phyloP scores from a whole-genome alignment of 2,888 invertebrate species.

The Catocala sponsa region DNA sequence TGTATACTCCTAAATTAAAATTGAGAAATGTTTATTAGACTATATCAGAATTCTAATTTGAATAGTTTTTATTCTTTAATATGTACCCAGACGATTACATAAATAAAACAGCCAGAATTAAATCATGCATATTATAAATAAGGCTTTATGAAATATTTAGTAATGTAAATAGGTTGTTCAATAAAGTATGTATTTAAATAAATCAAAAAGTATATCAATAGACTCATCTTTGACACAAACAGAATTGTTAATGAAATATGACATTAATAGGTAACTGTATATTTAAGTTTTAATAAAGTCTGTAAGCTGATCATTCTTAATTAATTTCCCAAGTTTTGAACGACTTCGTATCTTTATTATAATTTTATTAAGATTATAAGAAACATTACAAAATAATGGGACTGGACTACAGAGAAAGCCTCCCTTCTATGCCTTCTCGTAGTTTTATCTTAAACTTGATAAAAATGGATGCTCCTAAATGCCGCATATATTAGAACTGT shows the following conservation, averaged over 20 bases:
- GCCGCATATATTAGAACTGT: neutral
- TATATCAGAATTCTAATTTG: no score
- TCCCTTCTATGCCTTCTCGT: neutral
- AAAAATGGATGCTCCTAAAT: neutral
- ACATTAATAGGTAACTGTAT: slow-evolving; percentile 17
- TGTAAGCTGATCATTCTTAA: slow-evolving; percentile 37
- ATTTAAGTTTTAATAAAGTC: slow-evolving; percentile 26
- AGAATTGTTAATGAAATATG: slow-evolving; percentile 19
- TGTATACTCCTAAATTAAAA: no score
- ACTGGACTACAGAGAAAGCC: slow-evolving; percentile 1
- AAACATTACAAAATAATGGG: slow-evolving; percentile 15
- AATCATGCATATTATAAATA: no score
- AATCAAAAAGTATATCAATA: neutral
- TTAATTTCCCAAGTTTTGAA: slow-evolving; percentile 42
- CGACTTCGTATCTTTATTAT: slow-evolving; percentile 42
- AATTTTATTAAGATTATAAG: slow-evolving; percentile 37
- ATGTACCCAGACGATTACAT: no score
- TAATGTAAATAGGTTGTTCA: no score
- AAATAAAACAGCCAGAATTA: no score
- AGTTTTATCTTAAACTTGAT: slow-evolving; percentile 5
- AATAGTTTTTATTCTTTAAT: no score
- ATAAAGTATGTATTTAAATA: neutral
- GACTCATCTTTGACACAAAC: slow-evolving; percentile 3
- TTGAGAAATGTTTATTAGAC: no score
- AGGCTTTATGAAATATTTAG: no score